Evolutionary conservation across 2,797 vertebrate species (phyloP), one percentile per base, ranked within the genome.

Genomic region (Hyperoplus lanceolatus): DNA sequence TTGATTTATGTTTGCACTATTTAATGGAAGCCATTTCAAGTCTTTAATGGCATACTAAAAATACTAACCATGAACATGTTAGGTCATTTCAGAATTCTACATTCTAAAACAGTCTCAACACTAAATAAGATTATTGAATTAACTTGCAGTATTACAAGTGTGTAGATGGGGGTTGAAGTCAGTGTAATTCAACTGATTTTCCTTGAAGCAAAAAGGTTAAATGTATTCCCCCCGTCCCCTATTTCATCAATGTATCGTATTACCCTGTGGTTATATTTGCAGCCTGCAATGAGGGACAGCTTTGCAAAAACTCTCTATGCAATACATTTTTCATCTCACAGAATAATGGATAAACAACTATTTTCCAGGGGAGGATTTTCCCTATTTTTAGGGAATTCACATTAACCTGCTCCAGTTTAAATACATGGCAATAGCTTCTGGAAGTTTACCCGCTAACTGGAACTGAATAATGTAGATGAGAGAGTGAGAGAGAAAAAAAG

Each of bases 381-480:
- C 41, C 57, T 73, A 54, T 70, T 62, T 78, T 73, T 49, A 61
- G 38, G 45, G 48, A 85, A 84, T 80, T 77, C 67, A 75, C 69
- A 71, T 71, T 63, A 86, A 91, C 70, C 63, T 73, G 51, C 82
- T 81, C 72, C 72, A 82, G 60, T 86, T 89, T 77, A 64, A 86
- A 84, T 57, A 73, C 59, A 42, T 15, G 70, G 66, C 69, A 62
- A 77, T 50, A 79, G 76, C 84, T 90, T 87, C 86, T 84, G 63
- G 71, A 78, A 84, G 84, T 84, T 89, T 87, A 86, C 88, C 86
- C 39, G 80, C 83, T 75, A 80, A 92, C 81, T 87, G 78, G 71
- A 63, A 81, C 73, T 84, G 81, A 85, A 91, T 90, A 88, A 94
- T 89, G 85, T 73, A 89, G 83, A 66, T 6, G 69, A n/a, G 15